phyloP scores from a whole-genome alignment of 2,797 vertebrate genomes.

The Paramormyrops hopkinsi region DNA sequence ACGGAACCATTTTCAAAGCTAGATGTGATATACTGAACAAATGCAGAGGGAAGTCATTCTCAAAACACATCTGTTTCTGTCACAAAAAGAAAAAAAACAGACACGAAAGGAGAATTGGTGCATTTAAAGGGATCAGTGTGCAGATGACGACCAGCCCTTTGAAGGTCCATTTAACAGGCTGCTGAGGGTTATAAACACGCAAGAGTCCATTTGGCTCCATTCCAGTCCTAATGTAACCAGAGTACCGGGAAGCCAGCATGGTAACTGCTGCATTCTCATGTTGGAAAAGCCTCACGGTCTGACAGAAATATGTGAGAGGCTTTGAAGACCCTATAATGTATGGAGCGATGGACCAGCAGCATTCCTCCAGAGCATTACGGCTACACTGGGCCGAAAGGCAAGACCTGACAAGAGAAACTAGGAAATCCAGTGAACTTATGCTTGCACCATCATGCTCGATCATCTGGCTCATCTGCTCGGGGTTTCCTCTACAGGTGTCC shows the following conservation, averaged over 20 bases:
- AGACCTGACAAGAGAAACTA: background rate
- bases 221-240: background rate
- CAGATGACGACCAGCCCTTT: background rate
- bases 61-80: slow-evolving; percentile 14
- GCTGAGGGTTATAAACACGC: background rate
- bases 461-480: background rate
- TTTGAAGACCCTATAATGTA: slow-evolving; percentile 10
- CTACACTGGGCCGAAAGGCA: background rate
- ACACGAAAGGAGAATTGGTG: background rate
- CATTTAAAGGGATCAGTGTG: background rate
- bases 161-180: background rate
- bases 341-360: background rate
- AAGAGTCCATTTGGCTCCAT: slow-evolving; percentile 11
- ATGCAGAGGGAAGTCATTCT: slow-evolving; percentile 15
- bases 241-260: background rate
- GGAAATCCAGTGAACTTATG: background rate
- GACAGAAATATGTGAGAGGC: background rate
- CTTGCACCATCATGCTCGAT: background rate
- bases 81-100: background rate
- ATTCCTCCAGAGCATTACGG: background rate
- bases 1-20: background rate
- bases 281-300: background rate
- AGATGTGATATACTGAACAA: slow-evolving; percentile 2
- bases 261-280: background rate
- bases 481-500: background rate